Base-by-base conservation (phyloP, 1,140 invertebrate genomes). In the Drosophila nigrodunni region DNA sequence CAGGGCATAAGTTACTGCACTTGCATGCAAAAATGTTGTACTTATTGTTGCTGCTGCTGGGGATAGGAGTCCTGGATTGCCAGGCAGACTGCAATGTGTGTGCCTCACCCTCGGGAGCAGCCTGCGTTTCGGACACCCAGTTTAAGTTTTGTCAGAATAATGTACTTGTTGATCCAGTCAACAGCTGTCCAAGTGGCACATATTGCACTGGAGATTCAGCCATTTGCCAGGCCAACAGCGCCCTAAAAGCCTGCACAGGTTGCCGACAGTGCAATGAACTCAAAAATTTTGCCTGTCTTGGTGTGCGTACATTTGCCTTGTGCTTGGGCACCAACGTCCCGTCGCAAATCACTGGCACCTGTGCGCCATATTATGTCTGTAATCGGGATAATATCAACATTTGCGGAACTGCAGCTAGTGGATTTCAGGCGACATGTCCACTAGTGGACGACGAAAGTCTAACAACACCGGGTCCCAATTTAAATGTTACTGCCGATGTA, bases 71-170 rank as follows among this genome's bases (percentile, higher is more conserved):
- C 30, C 73, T 77, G 2, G 59, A 57, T 25, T 62, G 78, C 44
- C 73, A 15, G 15, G 67, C 78, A 10, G 67, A 10, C 7, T 80
- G 78, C 47, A 77, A 81, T 62, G 30, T 15, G 7, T 80, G 78
- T 44, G 25, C 60, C 6, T 0, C 8, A 0, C 25, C 34, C 1
- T 30, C 57, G 1, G 58, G 34, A 21, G 41, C 57, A 0, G 41
- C 79, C 50, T 81, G 79, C 10, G 39, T 81, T 1, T 81, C 78
- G 21, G 9, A 15, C 3, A 77, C 74, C 0, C 50, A 81, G 44
- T 81, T 77, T 18, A 50, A 74, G 41, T 49, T 77, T 47, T 81
- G 79, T 39, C 1, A 15, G 1, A 35, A 54, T 18, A 55, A 65
- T 34, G 4, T 2, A 8, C 50, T 50, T 2, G 6, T 34, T 10